phyloP scores from a whole-genome alignment of 2,888 invertebrate genomes.

The Chesias legatella region DNA sequence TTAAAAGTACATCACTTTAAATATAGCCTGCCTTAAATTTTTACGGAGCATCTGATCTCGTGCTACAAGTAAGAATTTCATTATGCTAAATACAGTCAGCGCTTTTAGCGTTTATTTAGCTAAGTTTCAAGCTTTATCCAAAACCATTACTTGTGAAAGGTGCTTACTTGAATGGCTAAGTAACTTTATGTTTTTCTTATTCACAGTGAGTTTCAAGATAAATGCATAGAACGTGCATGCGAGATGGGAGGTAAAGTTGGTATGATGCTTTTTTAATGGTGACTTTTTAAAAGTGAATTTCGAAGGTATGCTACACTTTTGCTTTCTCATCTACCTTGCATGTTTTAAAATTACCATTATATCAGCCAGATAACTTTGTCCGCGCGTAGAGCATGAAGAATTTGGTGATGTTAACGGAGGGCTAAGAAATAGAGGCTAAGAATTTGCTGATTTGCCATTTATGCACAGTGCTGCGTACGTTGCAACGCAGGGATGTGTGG shows the following conservation, averaged over 20 bases:
- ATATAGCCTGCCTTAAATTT: too few relatives aligned
- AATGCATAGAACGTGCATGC: constrained; percentile 17
- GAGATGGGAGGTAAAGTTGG: not conserved
- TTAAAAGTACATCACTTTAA: too few relatives aligned
- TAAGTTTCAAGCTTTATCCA: constrained; percentile 8
- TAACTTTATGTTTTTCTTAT: constrained; percentile 20
- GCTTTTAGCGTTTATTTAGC: constrained; percentile 8
- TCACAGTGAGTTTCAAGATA: constrained; percentile 15
- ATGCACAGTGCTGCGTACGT: too few relatives aligned
- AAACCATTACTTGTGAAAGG: constrained; percentile 10
- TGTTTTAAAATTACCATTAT: too few relatives aligned
- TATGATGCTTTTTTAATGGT: constrained; percentile 4
- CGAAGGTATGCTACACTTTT: not conserved
- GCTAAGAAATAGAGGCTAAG: too few relatives aligned
- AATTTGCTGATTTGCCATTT: too few relatives aligned
- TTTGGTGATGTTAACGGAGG: too few relatives aligned
- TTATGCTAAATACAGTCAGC: constrained; percentile 8
- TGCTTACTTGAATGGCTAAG: constrained; percentile 17
- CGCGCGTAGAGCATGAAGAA: too few relatives aligned
- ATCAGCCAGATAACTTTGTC: too few relatives aligned
- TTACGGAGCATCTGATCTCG: not conserved
- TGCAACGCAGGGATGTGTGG: too few relatives aligned
- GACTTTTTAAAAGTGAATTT: not conserved
- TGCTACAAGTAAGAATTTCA: constrained; percentile 6
- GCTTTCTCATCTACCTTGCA: too few relatives aligned